phyloP scores from a whole-genome alignment of 2,113 vertebrate species.

The Macrotus californicus region DNA sequence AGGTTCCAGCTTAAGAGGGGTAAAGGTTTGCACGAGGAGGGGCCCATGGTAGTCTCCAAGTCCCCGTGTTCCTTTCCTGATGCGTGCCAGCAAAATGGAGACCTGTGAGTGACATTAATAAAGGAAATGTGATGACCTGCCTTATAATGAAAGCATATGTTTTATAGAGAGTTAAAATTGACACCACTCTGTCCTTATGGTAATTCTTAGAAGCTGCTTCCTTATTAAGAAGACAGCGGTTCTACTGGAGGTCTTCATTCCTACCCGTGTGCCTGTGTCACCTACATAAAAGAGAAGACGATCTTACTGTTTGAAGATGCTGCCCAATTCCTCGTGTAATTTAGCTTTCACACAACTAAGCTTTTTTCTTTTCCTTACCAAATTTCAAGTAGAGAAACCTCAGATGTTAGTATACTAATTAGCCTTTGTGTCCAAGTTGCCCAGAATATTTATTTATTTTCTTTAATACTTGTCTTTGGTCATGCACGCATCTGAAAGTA shows the following conservation, averaged over 20 bases:
- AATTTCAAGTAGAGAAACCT: background rate
- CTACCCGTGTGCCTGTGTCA: background rate
- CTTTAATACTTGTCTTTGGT: background rate
- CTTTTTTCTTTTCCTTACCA: background rate
- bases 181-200: background rate
- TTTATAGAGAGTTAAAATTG: background rate
- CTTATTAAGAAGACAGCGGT: background rate
- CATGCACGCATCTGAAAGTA: background rate
- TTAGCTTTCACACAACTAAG: background rate
- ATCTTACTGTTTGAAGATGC: background rate
- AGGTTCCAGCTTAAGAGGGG: background rate
- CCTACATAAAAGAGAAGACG: background rate
- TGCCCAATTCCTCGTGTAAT: background rate
- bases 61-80: background rate
- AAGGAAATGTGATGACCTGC: background rate
- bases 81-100: background rate
- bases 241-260: background rate
- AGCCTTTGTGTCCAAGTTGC: background rate
- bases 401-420: background rate
- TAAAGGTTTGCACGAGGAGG: background rate
- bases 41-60: background rate
- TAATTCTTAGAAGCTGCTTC: slow-evolving; percentile 14
- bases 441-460: background rate
- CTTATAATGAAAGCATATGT: background rate
- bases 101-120: background rate